phyloP scores from a whole-genome alignment of 2,888 invertebrate genomes.

The Rotaria sp. region DNA sequence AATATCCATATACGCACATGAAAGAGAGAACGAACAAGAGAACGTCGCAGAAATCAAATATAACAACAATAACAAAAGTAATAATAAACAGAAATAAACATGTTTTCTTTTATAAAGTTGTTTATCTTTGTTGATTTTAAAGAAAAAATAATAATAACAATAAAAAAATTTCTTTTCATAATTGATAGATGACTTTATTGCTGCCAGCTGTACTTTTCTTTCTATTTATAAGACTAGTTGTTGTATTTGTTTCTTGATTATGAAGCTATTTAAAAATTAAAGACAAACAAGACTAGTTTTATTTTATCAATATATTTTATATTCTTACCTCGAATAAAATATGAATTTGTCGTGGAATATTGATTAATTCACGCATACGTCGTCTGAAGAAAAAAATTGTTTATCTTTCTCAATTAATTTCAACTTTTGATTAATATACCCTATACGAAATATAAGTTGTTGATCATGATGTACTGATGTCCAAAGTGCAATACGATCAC shows the following conservation, averaged over 20 bases:
- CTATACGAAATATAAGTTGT: conserved; percentile 76
- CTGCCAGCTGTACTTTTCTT: not conserved
- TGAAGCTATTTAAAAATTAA: not conserved
- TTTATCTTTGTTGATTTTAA: not conserved
- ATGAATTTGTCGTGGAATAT: conserved; percentile 23
- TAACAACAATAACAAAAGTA: conserved; percentile 24
- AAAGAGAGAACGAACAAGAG: not conserved
- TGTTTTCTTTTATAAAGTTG: not conserved
- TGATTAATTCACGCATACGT: conserved; percentile 28
- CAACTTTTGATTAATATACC: conserved; percentile 55
- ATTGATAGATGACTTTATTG: conserved; percentile 2
- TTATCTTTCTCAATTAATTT: not conserved
- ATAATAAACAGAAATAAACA: conserved; percentile 10
- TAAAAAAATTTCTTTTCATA: conserved; percentile 1
- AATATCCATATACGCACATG: not conserved
- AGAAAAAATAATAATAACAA: not conserved
- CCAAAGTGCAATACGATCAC: conserved; percentile 66
- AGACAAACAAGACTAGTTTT: too few species aligned
- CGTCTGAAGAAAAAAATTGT: not conserved
- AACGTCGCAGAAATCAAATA: not conserved
- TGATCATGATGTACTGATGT: conserved; percentile 69
- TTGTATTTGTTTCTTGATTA: conserved; percentile 13
- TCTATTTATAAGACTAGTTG: not conserved
- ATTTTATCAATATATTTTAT: not conserved
- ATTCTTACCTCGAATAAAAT: conserved; percentile 14